Evolutionary conservation across 2,888 invertebrate species (phyloP).

Genomic region (Scaptomyza cyrtandrae): DNA sequence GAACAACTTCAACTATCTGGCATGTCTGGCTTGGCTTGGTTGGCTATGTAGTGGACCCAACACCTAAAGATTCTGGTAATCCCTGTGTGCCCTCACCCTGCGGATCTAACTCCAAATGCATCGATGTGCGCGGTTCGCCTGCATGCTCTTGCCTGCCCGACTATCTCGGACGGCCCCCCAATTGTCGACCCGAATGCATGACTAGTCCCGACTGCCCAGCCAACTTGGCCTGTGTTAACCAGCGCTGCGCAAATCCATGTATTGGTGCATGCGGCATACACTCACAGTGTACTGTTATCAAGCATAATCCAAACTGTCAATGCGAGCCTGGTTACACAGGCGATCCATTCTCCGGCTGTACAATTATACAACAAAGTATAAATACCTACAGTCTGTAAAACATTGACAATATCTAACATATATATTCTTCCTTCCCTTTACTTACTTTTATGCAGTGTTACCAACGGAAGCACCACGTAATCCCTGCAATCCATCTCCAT

Average conservation of each 20-base stretch:
- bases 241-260: conserved; percentile 92
- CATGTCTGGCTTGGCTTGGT: conserved; percentile 47
- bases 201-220: conserved; percentile 90
- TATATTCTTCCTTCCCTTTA: not conserved
- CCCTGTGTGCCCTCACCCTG: conserved; percentile 94
- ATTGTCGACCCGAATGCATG: conserved; percentile 92
- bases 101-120: conserved; percentile 93
- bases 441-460: conserved; percentile 62
- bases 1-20: conserved; percentile 60
- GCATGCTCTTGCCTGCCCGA: conserved; percentile 92
- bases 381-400: not conserved
- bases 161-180: conserved; percentile 93
- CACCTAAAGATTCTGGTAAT: conserved; percentile 87
- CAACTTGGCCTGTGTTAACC: conserved; percentile 91
- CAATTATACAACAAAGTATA: conserved; percentile 86
- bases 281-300: conserved; percentile 90
- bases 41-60: conserved; percentile 83
- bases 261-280: conserved; percentile 90
- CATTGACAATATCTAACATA: conserved; percentile 8
- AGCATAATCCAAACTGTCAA: conserved; percentile 91
- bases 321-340: conserved; percentile 91
- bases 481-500: conserved; percentile 92
- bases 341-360: conserved; percentile 91
- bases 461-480: conserved; percentile 87
- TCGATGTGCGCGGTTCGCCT: conserved; percentile 89